Conservation (phyloP, 1,140 invertebrate species). For the Drosophila bifasciata region DNA sequence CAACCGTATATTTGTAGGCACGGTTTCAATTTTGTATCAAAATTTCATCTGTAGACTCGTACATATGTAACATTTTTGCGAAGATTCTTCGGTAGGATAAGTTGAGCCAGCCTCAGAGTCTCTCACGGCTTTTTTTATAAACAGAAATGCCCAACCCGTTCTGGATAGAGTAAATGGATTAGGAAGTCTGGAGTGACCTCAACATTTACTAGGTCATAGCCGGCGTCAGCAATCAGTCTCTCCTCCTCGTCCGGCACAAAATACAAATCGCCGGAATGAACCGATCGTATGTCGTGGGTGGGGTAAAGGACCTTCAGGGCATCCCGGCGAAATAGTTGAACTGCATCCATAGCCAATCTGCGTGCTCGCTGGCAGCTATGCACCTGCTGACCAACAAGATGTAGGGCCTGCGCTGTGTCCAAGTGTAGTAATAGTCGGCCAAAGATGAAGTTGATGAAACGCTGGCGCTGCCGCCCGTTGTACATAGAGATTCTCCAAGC, state of each 20-base stretch:
- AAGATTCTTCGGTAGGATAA: no score
- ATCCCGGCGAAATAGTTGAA: conserved; percentile 46
- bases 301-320: conserved; percentile 50
- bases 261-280: conserved; percentile 34
- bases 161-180: conserved; percentile 43
- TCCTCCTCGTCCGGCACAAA: conserved; percentile 51
- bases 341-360: conserved; percentile 9
- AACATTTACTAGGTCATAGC: conserved; percentile 26
- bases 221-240: conserved; percentile 18
- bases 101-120: no score
- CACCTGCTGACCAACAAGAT: conserved; percentile 8
- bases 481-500: conserved; percentile 26
- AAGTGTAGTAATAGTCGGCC: conserved; percentile 46
- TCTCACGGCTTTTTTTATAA: neutral
- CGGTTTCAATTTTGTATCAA: neutral
- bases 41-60: neutral
- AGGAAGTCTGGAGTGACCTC: conserved; percentile 48
- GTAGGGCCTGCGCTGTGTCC: conserved; percentile 14
- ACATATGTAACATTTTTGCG: no score
- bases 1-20: no score
- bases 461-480: conserved; percentile 37
- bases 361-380: conserved; percentile 11
- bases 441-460: conserved; percentile 55
- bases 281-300: conserved; percentile 22
- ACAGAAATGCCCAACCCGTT: conserved; percentile 5